Evolutionary conservation across 1,140 invertebrate genomes (phyloP).

Genomic region (Phortica variegata): DNA sequence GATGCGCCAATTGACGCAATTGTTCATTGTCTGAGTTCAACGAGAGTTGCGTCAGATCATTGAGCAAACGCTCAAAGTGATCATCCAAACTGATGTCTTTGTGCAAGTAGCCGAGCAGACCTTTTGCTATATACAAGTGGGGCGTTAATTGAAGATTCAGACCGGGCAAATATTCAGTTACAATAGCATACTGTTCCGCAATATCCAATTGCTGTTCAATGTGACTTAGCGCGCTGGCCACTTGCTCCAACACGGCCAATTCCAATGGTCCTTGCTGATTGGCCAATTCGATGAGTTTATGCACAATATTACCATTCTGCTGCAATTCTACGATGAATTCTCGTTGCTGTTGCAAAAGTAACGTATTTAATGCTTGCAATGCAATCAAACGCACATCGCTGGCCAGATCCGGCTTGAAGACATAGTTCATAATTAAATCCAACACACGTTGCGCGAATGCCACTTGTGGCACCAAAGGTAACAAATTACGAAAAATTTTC

Average conservation of each 20-base stretch:
- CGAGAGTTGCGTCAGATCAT: constrained; percentile 43
- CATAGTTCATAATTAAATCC: constrained; percentile 35
- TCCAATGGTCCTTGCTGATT: constrained; percentile 16
- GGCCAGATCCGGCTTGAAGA: constrained; percentile 16
- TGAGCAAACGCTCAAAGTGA: constrained; percentile 45
- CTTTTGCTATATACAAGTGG: constrained; percentile 47
- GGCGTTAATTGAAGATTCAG: constrained; percentile 33
- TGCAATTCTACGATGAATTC: constrained; percentile 41
- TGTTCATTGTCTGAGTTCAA: constrained; percentile 33
- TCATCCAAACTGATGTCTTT: constrained; percentile 44
- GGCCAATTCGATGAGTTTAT: constrained; percentile 37
- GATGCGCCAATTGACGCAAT: constrained; percentile 36
- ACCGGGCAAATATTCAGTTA: constrained; percentile 39
- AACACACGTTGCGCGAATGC: constrained; percentile 45
- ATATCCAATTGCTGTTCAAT: constrained; percentile 37
- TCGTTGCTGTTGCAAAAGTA: constrained; percentile 33
- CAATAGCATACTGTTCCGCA: constrained; percentile 44
- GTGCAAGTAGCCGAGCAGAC: constrained; percentile 41
- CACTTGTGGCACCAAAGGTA: constrained; percentile 37
- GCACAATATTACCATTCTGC: constrained; percentile 36
- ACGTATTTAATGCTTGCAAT: constrained; percentile 32
- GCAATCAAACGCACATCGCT: constrained; percentile 30
- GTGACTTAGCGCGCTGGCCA: constrained; percentile 32
- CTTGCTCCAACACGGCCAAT: constrained; percentile 25
- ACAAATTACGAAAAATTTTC: constrained; percentile 39